Evolutionary conservation across 2,888 invertebrate species (phyloP).

Genomic region (Tipula confusa): DNA sequence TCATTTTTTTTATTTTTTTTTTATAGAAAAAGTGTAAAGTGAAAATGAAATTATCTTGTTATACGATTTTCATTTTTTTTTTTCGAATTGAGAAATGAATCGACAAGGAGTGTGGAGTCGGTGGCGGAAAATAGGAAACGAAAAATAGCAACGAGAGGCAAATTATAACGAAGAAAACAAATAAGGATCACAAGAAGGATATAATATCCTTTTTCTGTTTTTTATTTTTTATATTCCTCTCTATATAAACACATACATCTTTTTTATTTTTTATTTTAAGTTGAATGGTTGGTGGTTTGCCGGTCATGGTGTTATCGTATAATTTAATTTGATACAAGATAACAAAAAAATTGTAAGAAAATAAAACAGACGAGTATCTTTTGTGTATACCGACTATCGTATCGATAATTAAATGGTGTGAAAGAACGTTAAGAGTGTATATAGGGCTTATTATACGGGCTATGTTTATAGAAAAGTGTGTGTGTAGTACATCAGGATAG

Average conservation of each 20-base stretch:
- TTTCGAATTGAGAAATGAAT: not conserved
- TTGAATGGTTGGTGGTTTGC: slow-evolving; percentile 25
- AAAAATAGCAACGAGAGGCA: not conserved
- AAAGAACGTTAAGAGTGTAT: not conserved
- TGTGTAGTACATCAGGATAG: not conserved
- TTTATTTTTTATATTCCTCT: not conserved
- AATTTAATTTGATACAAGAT: slow-evolving; percentile 20
- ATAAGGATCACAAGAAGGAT: not conserved
- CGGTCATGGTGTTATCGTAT: slow-evolving; percentile 25
- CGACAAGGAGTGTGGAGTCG: not conserved
- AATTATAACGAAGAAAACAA: slow-evolving; percentile 12
- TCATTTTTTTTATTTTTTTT: not conserved
- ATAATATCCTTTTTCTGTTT: not conserved
- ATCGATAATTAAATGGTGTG: slow-evolving; percentile 25
- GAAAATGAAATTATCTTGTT: slow-evolving; percentile 20
- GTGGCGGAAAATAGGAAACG: not conserved
- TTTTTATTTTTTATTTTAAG: not conserved
- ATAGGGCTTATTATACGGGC: not conserved
- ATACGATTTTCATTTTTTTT: not conserved
- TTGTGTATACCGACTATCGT: not conserved
- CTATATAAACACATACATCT: not conserved
- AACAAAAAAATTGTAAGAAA: slow-evolving; percentile 8
- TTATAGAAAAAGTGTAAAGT: not conserved
- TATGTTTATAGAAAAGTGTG: not conserved
- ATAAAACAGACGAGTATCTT: slow-evolving; percentile 4